Evolutionary conservation across 1,140 invertebrate species (phyloP).

Genomic region (Limonius californicus): DNA sequence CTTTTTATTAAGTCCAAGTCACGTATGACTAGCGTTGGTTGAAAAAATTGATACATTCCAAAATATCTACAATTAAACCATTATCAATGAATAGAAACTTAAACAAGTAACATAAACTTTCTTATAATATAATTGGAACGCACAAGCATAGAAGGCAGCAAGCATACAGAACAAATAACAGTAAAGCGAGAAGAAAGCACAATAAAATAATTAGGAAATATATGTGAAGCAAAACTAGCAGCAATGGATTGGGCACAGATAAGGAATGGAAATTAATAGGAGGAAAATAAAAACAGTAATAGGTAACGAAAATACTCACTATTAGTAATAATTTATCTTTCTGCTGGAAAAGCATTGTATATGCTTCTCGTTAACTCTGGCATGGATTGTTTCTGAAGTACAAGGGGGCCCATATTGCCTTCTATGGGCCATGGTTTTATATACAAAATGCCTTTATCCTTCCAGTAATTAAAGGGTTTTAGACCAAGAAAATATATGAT

Average conservation of each 20-base stretch:
- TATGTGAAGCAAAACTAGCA: too few species aligned
- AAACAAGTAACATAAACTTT: background rate
- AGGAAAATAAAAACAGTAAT: background rate
- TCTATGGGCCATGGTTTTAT: background rate
- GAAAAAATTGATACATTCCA: background rate
- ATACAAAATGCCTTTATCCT: background rate
- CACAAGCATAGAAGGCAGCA: background rate
- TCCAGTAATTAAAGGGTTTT: background rate
- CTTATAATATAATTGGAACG: background rate
- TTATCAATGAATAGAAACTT: background rate
- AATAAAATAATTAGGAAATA: too few species aligned
- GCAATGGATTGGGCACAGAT: too few species aligned
- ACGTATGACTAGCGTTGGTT: background rate
- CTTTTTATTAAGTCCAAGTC: background rate
- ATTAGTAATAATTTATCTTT: background rate
- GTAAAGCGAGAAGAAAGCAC: too few species aligned
- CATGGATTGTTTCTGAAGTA: background rate
- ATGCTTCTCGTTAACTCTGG: background rate
- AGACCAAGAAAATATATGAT: background rate
- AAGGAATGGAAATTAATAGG: background rate
- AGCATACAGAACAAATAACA: too few species aligned
- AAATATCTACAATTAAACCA: constrained; percentile 3
- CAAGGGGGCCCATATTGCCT: background rate
- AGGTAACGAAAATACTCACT: background rate
- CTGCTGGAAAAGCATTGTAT: background rate